Percentiles rank a stretch among this genome's conserved stretches.
These are phyloP conservation scores for Percina caprodes DNA, from an alignment of 2,113 vertebrate species.

Conservation along the genomic window DNA sequence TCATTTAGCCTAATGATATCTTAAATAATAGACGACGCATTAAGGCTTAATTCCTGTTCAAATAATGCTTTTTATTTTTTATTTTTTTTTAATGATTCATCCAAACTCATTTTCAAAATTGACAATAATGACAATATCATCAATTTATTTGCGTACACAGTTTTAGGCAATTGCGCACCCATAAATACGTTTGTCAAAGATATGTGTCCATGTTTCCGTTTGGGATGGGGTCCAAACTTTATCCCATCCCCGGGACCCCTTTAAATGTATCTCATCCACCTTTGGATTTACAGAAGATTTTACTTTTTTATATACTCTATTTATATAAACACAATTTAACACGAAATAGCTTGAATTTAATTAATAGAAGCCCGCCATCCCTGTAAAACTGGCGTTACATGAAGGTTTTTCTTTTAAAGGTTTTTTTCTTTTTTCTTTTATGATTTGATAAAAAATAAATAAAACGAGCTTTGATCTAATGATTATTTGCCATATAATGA, in stretches of 20 bases:
- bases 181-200: background rate
- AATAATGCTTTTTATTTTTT: too few relatives aligned
- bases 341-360: background rate
- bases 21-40: background rate
- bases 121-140: background rate
- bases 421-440: background rate
- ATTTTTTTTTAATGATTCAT: too few relatives aligned
- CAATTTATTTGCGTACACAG: background rate
- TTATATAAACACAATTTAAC: background rate
- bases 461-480: background rate
- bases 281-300: background rate
- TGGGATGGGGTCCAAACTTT: background rate
- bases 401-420: too few relatives aligned
- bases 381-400: background rate
- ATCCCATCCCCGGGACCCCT: background rate
- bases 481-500: background rate
- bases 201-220: background rate
- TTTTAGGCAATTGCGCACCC: background rate
- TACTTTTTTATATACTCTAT: background rate
- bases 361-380: rapidly evolving
- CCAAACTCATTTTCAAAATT: background rate
- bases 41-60: background rate
- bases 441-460: background rate
- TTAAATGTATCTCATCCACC: background rate
- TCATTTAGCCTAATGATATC: background rate